Percentiles rank a stretch among this genome's conserved stretches.
Conservation (phyloP, 2,888 invertebrate genomes). For the Dynastes tityus region DNA sequence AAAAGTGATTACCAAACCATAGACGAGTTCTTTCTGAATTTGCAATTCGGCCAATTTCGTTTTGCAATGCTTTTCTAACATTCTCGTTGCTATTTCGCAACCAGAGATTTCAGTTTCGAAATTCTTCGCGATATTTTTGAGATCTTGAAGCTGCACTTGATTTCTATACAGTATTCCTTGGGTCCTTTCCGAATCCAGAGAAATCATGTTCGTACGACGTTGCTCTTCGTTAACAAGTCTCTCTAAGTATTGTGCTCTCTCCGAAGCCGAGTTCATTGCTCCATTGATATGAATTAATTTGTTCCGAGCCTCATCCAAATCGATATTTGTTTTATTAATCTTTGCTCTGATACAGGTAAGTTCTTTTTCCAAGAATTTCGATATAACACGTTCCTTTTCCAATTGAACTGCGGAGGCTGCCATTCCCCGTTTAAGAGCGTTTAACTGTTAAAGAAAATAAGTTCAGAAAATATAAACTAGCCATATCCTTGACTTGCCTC, state of each 20-base stretch:
- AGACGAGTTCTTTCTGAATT: conserved; percentile 76
- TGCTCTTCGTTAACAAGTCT: conserved; percentile 76
- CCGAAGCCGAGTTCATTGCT: conserved; percentile 74
- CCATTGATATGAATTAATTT: conserved; percentile 73
- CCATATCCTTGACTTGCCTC: conserved; percentile 65
- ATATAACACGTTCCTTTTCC: conserved; percentile 63
- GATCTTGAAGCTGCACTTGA: conserved; percentile 70
- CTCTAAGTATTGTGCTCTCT: conserved; percentile 75
- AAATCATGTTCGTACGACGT: conserved; percentile 71
- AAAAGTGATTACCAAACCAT: conserved; percentile 74
- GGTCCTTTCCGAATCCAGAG: conserved; percentile 71
- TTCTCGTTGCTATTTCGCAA: conserved; percentile 69
- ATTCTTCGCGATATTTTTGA: conserved; percentile 71
- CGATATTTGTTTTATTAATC: conserved; percentile 57
- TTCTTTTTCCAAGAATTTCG: conserved; percentile 60
- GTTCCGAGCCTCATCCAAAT: conserved; percentile 67
- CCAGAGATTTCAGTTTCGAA: conserved; percentile 71
- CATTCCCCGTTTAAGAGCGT: conserved; percentile 72
- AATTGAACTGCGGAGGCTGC: conserved; percentile 68
- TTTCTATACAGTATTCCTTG: conserved; percentile 72
- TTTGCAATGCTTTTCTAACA: conserved; percentile 69
- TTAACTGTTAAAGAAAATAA: conserved; percentile 65
- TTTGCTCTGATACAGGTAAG: conserved; percentile 58
- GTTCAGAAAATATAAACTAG: conserved; percentile 31
- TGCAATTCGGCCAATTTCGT: conserved; percentile 62